These are phyloP conservation scores for Prostheceraeus crozeri DNA, from an alignment of 2,888 invertebrate genomes.

Conservation along the genomic window DNA sequence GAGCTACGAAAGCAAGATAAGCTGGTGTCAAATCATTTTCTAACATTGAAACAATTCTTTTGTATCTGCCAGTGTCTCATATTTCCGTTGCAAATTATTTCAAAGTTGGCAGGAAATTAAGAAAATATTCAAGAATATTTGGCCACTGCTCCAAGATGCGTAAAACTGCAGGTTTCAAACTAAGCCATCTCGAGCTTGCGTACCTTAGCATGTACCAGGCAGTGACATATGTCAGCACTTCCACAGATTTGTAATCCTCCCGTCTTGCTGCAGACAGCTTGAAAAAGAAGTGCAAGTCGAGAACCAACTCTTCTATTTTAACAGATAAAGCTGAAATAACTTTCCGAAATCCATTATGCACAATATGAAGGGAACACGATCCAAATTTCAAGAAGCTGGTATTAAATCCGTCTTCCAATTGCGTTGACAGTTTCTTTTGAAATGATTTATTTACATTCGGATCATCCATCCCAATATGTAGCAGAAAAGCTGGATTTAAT, in stretches of 20 bases:
- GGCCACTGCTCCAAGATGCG: conserved; percentile 15
- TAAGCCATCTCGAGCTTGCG: conserved; percentile 13
- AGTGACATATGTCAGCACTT: not conserved
- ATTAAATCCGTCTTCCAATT: conserved; percentile 2
- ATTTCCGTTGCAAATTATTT: not conserved
- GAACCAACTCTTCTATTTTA: not conserved
- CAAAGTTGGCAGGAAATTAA: conserved; percentile 16
- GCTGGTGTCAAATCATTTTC: conserved; percentile 22
- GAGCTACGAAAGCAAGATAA: conserved; percentile 21
- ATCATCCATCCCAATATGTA: conserved; percentile 26
- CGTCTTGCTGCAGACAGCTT: too few relatives aligned
- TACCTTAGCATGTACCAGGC: conserved; percentile 8
- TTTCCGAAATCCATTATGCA: not conserved
- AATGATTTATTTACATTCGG: conserved; percentile 15
- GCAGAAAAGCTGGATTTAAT: not conserved
- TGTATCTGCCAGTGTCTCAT: not conserved
- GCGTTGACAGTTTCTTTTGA: conserved; percentile 18
- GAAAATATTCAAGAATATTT: conserved; percentile 26
- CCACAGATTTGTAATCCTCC: conserved; percentile 7
- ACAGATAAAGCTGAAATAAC: not conserved
- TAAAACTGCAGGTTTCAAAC: conserved; percentile 15
- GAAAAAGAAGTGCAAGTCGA: too few relatives aligned
- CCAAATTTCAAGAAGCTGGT: not conserved
- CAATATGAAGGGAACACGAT: conserved; percentile 3
- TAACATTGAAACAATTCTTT: conserved; percentile 10